Conservation (phyloP, 2,888 invertebrate species). For the Epirrhoe tristata region DNA sequence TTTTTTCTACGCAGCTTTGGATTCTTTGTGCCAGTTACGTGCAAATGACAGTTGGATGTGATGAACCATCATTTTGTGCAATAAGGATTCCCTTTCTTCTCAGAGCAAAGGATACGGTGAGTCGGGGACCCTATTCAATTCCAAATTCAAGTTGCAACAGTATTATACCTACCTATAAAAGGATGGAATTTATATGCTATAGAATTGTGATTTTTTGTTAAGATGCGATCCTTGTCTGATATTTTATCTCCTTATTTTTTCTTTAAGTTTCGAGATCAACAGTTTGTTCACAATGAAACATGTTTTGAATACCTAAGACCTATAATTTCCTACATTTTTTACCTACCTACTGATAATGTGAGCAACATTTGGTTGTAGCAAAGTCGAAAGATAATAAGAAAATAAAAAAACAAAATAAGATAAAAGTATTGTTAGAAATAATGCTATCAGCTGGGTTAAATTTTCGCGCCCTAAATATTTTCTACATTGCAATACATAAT, state of each 20-base stretch:
- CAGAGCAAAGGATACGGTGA: slow-evolving; percentile 68
- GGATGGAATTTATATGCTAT: slow-evolving; percentile 29
- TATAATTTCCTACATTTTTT: neutral
- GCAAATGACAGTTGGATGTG: slow-evolving; percentile 66
- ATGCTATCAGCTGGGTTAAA: too few relatives aligned
- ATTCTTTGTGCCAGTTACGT: slow-evolving; percentile 56
- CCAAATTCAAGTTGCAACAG: slow-evolving; percentile 54
- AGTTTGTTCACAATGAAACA: neutral
- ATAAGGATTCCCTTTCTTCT: slow-evolving; percentile 72
- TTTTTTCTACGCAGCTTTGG: slow-evolving; percentile 43
- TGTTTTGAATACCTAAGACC: neutral
- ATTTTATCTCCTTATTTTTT: neutral
- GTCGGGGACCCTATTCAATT: slow-evolving; percentile 61
- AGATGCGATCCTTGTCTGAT: slow-evolving; percentile 14
- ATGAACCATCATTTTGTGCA: slow-evolving; percentile 68
- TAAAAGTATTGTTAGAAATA: too few relatives aligned
- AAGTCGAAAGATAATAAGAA: too few relatives aligned
- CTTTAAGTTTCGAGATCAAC: neutral
- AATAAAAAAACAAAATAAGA: too few relatives aligned
- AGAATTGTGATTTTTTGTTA: slow-evolving; percentile 27
- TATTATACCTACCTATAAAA: slow-evolving; percentile 41
- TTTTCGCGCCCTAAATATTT: too few relatives aligned
- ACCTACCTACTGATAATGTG: neutral
- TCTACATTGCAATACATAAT: too few relatives aligned
- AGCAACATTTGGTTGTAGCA: too few relatives aligned